Evolutionary conservation across 2,113 vertebrate genomes (phyloP).

Genomic region (Pontoporia blainvillei): DNA sequence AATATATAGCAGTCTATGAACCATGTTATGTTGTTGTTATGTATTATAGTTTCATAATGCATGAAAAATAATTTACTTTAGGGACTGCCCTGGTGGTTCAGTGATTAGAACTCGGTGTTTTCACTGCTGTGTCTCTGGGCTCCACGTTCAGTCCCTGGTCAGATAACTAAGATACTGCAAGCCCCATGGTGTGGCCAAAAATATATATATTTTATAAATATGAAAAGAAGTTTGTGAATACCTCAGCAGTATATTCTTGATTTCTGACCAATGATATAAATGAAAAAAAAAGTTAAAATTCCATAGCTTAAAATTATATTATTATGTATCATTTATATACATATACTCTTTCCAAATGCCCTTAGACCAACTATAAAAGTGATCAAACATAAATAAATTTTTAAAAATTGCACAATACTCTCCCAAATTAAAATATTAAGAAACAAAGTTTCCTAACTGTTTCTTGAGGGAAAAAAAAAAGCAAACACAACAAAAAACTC

Average conservation of each 20-base stretch:
- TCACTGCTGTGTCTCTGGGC: not conserved
- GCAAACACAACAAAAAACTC: not conserved
- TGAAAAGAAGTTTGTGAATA: not conserved
- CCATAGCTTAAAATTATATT: not conserved
- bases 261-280: not conserved
- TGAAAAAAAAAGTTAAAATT: not conserved
- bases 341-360: not conserved
- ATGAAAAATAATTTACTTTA: not conserved
- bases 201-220: not conserved
- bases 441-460: not conserved
- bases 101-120: not conserved
- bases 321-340: not conserved
- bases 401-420: not conserved
- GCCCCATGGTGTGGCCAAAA: no score
- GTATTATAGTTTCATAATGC: not conserved
- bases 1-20: not conserved
- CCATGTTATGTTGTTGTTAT: not conserved
- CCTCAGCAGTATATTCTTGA: not conserved
- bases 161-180: not conserved
- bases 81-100: not conserved
- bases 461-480: not conserved
- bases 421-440: not conserved
- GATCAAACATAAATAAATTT: not conserved
- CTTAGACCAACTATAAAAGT: not conserved
- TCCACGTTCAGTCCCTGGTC: not conserved